Base-by-base conservation (phyloP, 2,797 vertebrate species). In the Rhadinocentrus ornatus region DNA sequence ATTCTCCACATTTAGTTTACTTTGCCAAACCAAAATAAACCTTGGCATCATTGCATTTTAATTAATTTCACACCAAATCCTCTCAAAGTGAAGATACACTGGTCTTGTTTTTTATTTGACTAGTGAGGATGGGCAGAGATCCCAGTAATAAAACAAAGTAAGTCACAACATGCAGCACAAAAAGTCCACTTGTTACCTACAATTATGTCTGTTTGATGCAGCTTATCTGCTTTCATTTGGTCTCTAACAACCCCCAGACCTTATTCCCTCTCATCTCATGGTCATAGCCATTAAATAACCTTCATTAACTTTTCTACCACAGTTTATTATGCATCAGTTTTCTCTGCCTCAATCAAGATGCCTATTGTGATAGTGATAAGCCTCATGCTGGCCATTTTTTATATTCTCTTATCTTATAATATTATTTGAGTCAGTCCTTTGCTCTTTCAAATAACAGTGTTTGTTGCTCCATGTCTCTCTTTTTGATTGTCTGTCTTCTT, bases 391-490 rank as follows among this genome's bases (percentile, higher is more conserved):
- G 48, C 34, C 59, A 77, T 82, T 81, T 62, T 15, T 54, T 71
- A 56, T 20, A 53, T n/a, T 58, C 48, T 82, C 62, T 85, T 75
- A 75, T 82, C 83, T 78, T 73, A 86, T 92, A 86, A 89, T 69
- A 68, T 66, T 64, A 72, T 66, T 87, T 73, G 66, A 87, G 65
- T 81, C 71, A 64, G 71, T 78, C 74, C 85, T 92, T 92, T 91
- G 84, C 89, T 77, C 76, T 70, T 71, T 67, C 66, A 85, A 88
- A 92, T 89, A 77, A 89, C 75, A 34, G 72, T 68, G 83, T 87
- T 85, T 73, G 81, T 92, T 84, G 74, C 74, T 53, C 69, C 66
- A 34, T 73, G 82, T 84, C 53, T 80, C 32, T 78, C 44, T 65
- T 63, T 75, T 74, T 72, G 64, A 79, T 80, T 73, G 76, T 60